A percentile compares a stretch with the other conserved stretches of the same genome.
phyloP scores from a whole-genome alignment of 1,140 invertebrate species.

The Papilio xuthus region DNA sequence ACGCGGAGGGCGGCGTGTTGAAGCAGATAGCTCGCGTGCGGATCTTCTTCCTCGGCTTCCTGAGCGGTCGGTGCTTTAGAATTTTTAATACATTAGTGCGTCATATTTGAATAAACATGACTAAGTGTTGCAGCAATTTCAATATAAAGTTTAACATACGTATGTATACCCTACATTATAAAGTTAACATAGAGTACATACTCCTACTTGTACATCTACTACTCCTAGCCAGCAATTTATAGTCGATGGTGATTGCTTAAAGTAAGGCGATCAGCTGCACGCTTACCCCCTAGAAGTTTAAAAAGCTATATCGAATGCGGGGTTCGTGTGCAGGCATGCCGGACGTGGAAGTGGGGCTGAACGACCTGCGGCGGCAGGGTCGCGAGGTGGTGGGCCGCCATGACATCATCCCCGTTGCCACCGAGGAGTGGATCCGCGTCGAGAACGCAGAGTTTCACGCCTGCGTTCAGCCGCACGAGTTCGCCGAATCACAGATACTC shows the following conservation, averaged over 20 bases:
- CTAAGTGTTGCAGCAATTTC: too few relatives aligned
- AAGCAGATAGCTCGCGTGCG: slow-evolving; percentile 97
- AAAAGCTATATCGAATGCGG: too few relatives aligned
- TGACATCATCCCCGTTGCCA: slow-evolving; percentile 99
- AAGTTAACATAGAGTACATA: too few relatives aligned
- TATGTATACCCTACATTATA: too few relatives aligned
- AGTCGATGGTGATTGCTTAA: too few relatives aligned
- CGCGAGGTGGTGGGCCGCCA: slow-evolving; percentile 99
- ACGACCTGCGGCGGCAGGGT: slow-evolving; percentile 97
- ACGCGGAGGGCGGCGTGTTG: slow-evolving; percentile 90
- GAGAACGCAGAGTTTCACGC: slow-evolving; percentile 97
- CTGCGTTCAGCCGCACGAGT: slow-evolving; percentile 95
- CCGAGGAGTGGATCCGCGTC: slow-evolving; percentile 99
- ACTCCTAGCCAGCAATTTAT: too few relatives aligned
- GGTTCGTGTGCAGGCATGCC: slow-evolving; percentile 89
- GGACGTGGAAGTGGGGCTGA: slow-evolving; percentile 97
- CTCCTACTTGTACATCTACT: too few relatives aligned
- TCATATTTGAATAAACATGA: not conserved
- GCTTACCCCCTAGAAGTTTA: too few relatives aligned
- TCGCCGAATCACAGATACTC: slow-evolving; percentile 94
- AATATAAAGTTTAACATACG: too few relatives aligned
- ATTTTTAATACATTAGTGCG: not conserved
- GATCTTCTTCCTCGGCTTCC: slow-evolving; percentile 97
- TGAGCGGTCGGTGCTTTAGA: slow-evolving; percentile 83
- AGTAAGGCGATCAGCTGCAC: too few relatives aligned